Evolutionary conservation across 2,113 vertebrate species (phyloP), one percentile per base, ranked within the genome.

Genomic region (Oryzias curvinotus): DNA sequence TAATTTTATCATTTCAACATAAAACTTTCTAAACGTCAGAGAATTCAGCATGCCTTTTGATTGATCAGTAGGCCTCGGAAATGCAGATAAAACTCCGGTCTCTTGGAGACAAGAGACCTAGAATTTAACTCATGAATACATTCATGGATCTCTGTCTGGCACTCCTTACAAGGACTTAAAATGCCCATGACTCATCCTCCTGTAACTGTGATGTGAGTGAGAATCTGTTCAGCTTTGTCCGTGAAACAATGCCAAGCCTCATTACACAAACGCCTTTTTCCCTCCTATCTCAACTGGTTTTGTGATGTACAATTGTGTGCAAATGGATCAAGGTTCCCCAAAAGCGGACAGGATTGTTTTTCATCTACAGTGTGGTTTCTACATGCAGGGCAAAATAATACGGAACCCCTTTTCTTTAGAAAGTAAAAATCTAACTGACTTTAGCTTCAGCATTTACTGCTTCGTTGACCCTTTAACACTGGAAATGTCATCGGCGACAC

Each of bases 101-200:
- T 18, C 17, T 41, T 54, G 10, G 7, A 41, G n/a, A 12, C 16
- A 14, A 54, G 13, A 54, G 52, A 54, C 51, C 15, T 52, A 16
- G 51, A 52, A 17, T 26, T 52, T 28, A 28, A 52, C 5, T 17
- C 26, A 30, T 53, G 52, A 30, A 30, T n/a, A 53, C 26, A 30
- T 53, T 53, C 52, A 54, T n/a, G 41, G 28, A n/a, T 36, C 52
- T 15, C 0, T 53, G 52, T 53, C 52, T 54, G 28, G 36, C 52
- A 36, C 15, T 36, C 26, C 7, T n/a, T 28, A 10, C 14, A 6
- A 30, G 28, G n/a, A 30, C 3, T 30, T 14, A 28, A 54, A 41
- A 10, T 5, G 52, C 6, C 18, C 8, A 41, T 41, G 8, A 54
- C n/a, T 54, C 26, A 54, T 54, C 6, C 17, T 54, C 28, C 28